Conservation (phyloP, 2,888 invertebrate genomes). For the Aphidius colemani region DNA sequence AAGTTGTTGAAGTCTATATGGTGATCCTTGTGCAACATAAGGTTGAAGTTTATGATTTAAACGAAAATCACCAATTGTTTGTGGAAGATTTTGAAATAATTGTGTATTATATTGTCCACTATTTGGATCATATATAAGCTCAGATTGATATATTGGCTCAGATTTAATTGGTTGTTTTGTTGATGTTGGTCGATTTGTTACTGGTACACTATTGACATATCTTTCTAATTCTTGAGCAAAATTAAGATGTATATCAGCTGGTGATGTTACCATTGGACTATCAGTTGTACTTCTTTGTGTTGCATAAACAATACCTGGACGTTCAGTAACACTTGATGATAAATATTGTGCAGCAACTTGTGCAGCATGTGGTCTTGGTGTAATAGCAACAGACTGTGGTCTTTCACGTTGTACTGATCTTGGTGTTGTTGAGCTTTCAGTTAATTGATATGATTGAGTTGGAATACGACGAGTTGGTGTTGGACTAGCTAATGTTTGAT, state of each 20-base stretch:
- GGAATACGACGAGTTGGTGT: conserved; percentile 57
- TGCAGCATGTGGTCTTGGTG: conserved; percentile 62
- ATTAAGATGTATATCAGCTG: conserved; percentile 61
- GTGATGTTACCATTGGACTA: conserved; percentile 46
- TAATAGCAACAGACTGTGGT: conserved; percentile 62
- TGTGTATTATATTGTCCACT: conserved; percentile 81
- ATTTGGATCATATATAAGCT: conserved; percentile 76
- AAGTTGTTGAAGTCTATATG: conserved; percentile 65
- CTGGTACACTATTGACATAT: conserved; percentile 63
- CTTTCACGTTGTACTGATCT: conserved; percentile 43
- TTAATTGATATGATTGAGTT: conserved; percentile 44
- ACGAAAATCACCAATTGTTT: conserved; percentile 73
- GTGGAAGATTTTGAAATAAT: conserved; percentile 76
- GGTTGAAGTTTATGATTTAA: conserved; percentile 77
- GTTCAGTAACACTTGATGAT: conserved; percentile 59
- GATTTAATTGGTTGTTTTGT: conserved; percentile 44
- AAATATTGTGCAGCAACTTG: conserved; percentile 57
- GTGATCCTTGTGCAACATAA: conserved; percentile 68
- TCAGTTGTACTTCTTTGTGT: conserved; percentile 51
- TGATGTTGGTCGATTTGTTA: conserved; percentile 45
- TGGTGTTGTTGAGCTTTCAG: conserved; percentile 49
- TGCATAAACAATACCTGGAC: conserved; percentile 53
- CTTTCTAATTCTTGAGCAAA: conserved; percentile 76
- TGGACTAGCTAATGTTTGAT: conserved; percentile 71
- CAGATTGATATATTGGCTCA: conserved; percentile 76